Base-by-base conservation (phyloP, 2,797 vertebrate species). In the Furcifer pardalis region DNA sequence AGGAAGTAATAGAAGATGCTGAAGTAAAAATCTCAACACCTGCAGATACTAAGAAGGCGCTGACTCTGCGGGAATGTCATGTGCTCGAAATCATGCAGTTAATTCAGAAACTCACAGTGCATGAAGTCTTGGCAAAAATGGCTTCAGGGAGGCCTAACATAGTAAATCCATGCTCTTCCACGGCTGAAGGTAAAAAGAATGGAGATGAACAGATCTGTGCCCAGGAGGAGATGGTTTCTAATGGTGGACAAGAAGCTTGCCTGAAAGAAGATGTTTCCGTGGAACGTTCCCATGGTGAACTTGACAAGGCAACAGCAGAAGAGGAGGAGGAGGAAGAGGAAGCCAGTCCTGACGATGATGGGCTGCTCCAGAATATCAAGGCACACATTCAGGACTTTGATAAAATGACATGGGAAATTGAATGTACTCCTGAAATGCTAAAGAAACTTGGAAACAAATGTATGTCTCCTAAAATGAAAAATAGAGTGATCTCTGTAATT, bases 341-440 rank as follows among this genome's bases (percentile, higher is more conserved):
- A 44, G 86, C 91, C 6, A 32, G 86, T 46, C 87, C 85, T 63
- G 93, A 91, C 37, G 90, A 82, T 46, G 77, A 83, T 10, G 83
- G 7, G 60, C 84, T 68, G 10, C 44, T 86, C 40, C 56, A 88
- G 62, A 91, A 95, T n/a, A 52, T 91, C 7, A 95, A 95, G 52
- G 46, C 75, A 0, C 89, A 86, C 1, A 85, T 94, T 37, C 95
- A 95, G 90, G 96, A 97, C 88, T 96, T 97, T 23, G 96, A 96
- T 91, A 96, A 95, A 77, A 96, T 97, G 97, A 96, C 96, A 0
- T 97, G 97, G 97, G 96, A 97, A 92, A 95, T 97, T 0, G 97
- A 97, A 73, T 97, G 96, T 32, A 96, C 96, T 32, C 94, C 96
- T 4, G 96, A 97, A 84, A 91, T 82, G 71, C 88, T 97, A 7